These are phyloP conservation scores for Cryptosula pallasiana DNA, from an alignment of 2,888 invertebrate species.

Conservation along the genomic window DNA sequence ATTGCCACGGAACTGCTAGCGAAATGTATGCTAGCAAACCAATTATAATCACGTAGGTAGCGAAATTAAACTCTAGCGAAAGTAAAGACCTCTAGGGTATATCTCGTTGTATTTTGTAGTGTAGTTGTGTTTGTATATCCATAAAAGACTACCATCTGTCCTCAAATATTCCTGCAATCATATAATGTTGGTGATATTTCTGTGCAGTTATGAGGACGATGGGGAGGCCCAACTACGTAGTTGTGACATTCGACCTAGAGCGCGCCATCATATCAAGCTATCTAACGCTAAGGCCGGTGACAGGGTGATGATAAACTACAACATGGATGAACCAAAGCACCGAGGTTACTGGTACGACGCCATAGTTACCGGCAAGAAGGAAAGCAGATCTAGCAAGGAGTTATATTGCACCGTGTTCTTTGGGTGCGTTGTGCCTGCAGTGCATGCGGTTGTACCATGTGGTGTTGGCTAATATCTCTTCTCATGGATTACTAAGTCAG, in stretches of 20 bases:
- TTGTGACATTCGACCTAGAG: conserved; percentile 64
- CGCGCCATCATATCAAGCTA: conserved; percentile 58
- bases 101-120: too few species aligned
- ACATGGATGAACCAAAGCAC: conserved; percentile 64
- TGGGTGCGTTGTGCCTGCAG: conserved; percentile 10
- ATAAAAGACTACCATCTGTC: too few species aligned
- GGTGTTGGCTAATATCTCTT: too few species aligned
- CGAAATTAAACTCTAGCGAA: too few species aligned
- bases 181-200: background rate
- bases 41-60: too few species aligned
- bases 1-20: too few species aligned
- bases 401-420: conserved; percentile 33
- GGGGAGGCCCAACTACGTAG: conserved; percentile 36
- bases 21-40: too few species aligned
- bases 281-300: conserved; percentile 61
- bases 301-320: conserved; percentile 69
- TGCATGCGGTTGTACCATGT: too few species aligned
- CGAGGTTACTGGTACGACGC: conserved; percentile 67
- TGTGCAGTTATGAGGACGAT: conserved; percentile 43
- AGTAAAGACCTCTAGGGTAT: too few species aligned
- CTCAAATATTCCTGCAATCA: too few species aligned
- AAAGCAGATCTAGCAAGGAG: conserved; percentile 43
- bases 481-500: too few species aligned
- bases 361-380: conserved; percentile 41
- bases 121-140: too few species aligned